Evolutionary conservation across 1,140 invertebrate species (phyloP).

Genomic region (Druon quercuslanigerum): DNA sequence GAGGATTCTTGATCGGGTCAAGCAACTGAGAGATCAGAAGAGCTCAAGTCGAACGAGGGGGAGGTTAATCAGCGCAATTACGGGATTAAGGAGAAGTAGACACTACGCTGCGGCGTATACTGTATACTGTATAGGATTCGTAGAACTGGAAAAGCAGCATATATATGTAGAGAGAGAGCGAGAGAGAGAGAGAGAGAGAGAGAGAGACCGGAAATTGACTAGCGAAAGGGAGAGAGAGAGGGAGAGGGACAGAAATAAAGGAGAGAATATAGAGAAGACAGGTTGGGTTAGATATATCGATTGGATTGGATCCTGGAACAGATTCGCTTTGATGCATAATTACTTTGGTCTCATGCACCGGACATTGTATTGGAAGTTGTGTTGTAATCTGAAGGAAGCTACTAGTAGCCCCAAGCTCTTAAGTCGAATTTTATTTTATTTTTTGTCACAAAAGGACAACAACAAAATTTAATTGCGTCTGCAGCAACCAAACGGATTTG

Average conservation of each 20-base stretch:
- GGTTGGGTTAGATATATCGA: slow-evolving; percentile 7
- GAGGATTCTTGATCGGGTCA: slow-evolving; percentile 28
- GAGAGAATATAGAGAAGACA: not conserved
- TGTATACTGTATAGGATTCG: not conserved
- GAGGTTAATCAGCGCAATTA: slow-evolving; percentile 40
- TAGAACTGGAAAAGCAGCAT: slow-evolving; percentile 17
- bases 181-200: too few relatives aligned
- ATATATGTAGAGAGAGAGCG: not conserved
- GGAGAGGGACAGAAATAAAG: not conserved
- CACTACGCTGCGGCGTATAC: not conserved
- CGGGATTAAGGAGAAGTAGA: slow-evolving; percentile 32
- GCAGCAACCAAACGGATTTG: too few relatives aligned
- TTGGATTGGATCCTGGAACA: not conserved
- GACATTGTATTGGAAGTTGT: not conserved
- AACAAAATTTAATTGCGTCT: too few relatives aligned
- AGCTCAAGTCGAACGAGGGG: not conserved
- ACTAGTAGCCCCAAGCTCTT: not conserved
- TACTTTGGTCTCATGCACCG: not conserved
- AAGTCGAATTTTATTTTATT: too few relatives aligned
- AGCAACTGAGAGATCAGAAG: slow-evolving; percentile 32
- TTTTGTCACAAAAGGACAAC: too few relatives aligned
- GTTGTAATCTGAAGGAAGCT: not conserved
- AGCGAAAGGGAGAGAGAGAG: slow-evolving; percentile 3
- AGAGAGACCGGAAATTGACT: slow-evolving; percentile 26
- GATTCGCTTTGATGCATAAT: slow-evolving; percentile 22